Base-by-base conservation (phyloP, 2,888 invertebrate genomes). In the Yponomeuta cagnagella region DNA sequence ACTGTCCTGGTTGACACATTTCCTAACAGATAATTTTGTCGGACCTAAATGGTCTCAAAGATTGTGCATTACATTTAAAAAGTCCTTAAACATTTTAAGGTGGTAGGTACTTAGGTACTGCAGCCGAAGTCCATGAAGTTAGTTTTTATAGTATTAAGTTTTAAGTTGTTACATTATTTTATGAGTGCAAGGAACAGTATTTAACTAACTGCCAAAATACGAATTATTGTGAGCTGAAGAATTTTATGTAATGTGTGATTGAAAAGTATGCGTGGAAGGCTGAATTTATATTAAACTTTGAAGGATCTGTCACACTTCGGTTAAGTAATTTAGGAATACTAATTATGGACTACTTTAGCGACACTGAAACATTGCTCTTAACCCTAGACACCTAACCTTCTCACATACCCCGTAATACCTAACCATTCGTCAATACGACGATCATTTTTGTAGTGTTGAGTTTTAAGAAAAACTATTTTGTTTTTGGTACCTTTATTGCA, bases 161-260 rank as follows among this genome's bases (percentile, higher is more conserved):
- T 12, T 58, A 65, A 65, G 31, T 65, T 23, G 65, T 65, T 65
- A 30, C 31, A 65, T 65, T 23, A 23, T 23, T 23, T 58, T 58
- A 58, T 30, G 31, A 65, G 33, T 65, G 65, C 33, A 33, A 65
- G 30, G 65, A 30, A 31, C n/a, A 63, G 63, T 63, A 63, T 63
- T 90, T 89, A 74, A 75, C 2, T 77, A 85, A 88, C 86, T 88
- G 89, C 89, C 90, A 90, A 91, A 90, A 82, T 81, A 79, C 79
- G 80, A 82, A 82, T 81, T 83, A 76, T 77, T 58, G 52, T 58
- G 52, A 58, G 52, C 52, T 58, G 52, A 58, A 58, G 52, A 15
- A 58, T 58, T 58, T 58, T 58, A 8, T 43, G 43, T 43, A 43
- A 58, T 58, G 15, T 58, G 3, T 58, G 15, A 58, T 15, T 58